Conservation (phyloP, 2,113 vertebrate genomes). For the Dipodomys stephensi region DNA sequence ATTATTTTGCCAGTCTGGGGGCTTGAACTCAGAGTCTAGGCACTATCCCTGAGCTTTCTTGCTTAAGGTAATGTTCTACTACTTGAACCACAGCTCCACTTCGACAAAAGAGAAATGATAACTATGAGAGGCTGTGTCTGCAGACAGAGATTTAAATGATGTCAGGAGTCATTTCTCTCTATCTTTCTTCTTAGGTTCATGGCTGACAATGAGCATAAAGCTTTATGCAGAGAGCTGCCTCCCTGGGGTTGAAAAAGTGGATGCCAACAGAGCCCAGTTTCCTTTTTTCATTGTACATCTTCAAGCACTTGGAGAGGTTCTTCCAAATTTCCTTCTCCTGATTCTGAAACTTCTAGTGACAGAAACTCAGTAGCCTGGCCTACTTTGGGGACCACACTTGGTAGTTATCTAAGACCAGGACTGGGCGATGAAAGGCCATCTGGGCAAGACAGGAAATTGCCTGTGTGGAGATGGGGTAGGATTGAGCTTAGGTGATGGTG, state of each 20-base stretch:
- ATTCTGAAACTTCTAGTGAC: neutral
- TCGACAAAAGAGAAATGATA: slow-evolving; percentile 33
- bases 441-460: neutral
- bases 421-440: neutral
- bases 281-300: neutral
- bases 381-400: neutral
- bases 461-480: neutral
- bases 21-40: no score
- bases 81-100: neutral
- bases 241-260: neutral
- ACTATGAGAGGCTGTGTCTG: slow-evolving; percentile 7
- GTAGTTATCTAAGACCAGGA: neutral
- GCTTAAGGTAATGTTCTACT: no score
- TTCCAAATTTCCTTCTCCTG: neutral
- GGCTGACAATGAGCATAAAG: slow-evolving; percentile 43
- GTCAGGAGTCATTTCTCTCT: slow-evolving; percentile 68
- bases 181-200: slow-evolving; percentile 45
- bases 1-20: no score
- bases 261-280: neutral
- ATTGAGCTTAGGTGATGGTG: neutral
- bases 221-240: neutral
- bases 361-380: neutral
- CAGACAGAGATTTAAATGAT: neutral
- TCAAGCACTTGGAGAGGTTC: neutral
- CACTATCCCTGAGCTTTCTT: no score